Conservation (phyloP, 2,797 vertebrate species). For the Eulemur albifrons region DNA sequence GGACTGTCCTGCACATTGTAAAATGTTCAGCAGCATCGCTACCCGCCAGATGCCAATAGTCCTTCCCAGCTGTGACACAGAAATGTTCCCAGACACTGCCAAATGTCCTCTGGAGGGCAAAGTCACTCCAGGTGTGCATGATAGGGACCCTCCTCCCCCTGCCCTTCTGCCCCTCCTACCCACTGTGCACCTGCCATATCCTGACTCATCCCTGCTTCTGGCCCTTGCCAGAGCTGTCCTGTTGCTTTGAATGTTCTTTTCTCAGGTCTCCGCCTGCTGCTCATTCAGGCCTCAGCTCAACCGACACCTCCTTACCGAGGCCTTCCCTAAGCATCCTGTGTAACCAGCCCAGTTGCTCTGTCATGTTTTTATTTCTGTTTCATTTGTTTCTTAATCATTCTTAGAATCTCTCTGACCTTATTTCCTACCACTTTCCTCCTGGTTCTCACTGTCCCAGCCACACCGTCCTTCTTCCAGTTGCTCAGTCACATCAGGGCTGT, state of each 20-base stretch:
- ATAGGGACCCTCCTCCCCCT: background rate
- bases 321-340: background rate
- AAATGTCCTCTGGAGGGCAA: background rate
- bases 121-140: background rate
- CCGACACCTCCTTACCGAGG: background rate
- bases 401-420: background rate
- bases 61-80: background rate
- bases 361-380: background rate
- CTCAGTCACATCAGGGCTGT: background rate
- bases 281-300: background rate
- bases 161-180: background rate
- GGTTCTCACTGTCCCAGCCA: background rate
- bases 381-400: background rate
- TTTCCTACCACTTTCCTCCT: background rate
- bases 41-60: background rate
- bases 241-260: background rate
- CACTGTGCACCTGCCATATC: background rate
- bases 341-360: background rate
- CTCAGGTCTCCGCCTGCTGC: background rate
- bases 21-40: background rate
- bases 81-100: background rate
- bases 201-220: rapidly evolving
- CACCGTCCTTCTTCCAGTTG: background rate
- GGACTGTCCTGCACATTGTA: background rate
- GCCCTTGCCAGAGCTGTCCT: rapidly evolving